Percentiles rank a stretch among this genome's conserved stretches.
phyloP scores from a whole-genome alignment of 2,113 vertebrate genomes.

The Taurulus bubalis region DNA sequence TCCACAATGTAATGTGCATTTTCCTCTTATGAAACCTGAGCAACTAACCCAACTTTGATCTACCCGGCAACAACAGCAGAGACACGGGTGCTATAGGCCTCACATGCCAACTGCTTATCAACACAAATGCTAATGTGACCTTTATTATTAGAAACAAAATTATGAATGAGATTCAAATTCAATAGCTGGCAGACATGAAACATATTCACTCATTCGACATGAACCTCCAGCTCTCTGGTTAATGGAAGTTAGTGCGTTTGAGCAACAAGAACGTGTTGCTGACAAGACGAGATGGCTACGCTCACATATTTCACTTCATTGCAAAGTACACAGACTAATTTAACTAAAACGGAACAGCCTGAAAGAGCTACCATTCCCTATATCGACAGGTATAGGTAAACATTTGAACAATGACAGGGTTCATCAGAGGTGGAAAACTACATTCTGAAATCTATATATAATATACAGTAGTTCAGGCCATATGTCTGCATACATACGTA shows the following conservation, averaged over 20 bases:
- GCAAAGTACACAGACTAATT: conserved; percentile 24
- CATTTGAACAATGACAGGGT: background rate
- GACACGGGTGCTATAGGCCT: conserved; percentile 40
- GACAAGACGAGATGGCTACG: conserved; percentile 34
- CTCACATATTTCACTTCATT: conserved; percentile 13
- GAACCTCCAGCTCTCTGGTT: conserved; percentile 59
- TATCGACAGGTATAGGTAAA: background rate
- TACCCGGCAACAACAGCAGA: conserved; percentile 50
- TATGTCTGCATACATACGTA: background rate
- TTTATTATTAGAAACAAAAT: conserved; percentile 82
- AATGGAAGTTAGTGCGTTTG: conserved; percentile 60
- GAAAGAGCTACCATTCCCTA: background rate
- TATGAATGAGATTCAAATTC: conserved; percentile 80
- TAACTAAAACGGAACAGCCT: background rate
- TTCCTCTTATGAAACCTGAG: conserved; percentile 18
- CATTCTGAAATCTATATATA: background rate
- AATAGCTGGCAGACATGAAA: conserved; percentile 73
- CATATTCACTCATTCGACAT: conserved; percentile 62
- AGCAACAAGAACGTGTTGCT: conserved; percentile 40
- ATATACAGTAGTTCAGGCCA: background rate
- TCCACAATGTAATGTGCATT: conserved; percentile 14
- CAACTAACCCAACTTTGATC: conserved; percentile 20
- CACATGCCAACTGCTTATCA: conserved; percentile 79
- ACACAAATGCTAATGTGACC: conserved; percentile 84
- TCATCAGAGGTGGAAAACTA: background rate